These are phyloP conservation scores for Drosophila picticornis DNA, from an alignment of 2,888 invertebrate genomes.

Conservation along the genomic window DNA sequence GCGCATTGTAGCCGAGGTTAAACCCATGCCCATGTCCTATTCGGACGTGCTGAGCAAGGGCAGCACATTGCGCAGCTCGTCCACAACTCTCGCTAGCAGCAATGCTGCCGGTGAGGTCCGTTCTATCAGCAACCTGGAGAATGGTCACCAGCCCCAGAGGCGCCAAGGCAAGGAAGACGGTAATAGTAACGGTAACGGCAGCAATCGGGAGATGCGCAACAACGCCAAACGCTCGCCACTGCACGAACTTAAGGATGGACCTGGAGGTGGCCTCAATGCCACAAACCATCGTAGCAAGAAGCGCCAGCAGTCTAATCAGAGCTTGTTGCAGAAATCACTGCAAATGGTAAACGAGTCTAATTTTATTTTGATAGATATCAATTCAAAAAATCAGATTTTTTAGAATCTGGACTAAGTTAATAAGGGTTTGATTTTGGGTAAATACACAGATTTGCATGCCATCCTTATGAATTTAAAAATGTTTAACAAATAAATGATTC, in stretches of 20 bases:
- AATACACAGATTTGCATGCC: background rate
- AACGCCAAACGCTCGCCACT: conserved; percentile 84
- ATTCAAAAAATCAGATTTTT: too few relatives aligned
- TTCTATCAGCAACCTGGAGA: conserved; percentile 49
- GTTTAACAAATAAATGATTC: background rate
- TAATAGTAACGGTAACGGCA: conserved; percentile 24
- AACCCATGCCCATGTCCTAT: conserved; percentile 94
- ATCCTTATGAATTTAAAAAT: background rate
- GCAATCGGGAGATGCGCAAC: conserved; percentile 50
- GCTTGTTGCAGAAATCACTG: conserved; percentile 32
- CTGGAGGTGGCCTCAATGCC: conserved; percentile 19
- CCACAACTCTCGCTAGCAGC: conserved; percentile 24
- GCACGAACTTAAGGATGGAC: conserved; percentile 85
- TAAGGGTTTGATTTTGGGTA: background rate
- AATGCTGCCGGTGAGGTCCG: conserved; percentile 39
- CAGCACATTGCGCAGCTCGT: conserved; percentile 50
- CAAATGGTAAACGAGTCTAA: conserved; percentile 27
- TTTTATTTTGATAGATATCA: background rate
- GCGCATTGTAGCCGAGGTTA: conserved; percentile 93
- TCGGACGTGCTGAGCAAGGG: conserved; percentile 92
- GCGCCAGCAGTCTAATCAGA: conserved; percentile 42
- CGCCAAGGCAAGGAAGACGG: conserved; percentile 62
- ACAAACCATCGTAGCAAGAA: conserved; percentile 63
- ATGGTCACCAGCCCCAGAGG: conserved; percentile 40
- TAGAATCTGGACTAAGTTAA: background rate